phyloP scores from a whole-genome alignment of 2,113 vertebrate genomes.

The Equus quagga region DNA sequence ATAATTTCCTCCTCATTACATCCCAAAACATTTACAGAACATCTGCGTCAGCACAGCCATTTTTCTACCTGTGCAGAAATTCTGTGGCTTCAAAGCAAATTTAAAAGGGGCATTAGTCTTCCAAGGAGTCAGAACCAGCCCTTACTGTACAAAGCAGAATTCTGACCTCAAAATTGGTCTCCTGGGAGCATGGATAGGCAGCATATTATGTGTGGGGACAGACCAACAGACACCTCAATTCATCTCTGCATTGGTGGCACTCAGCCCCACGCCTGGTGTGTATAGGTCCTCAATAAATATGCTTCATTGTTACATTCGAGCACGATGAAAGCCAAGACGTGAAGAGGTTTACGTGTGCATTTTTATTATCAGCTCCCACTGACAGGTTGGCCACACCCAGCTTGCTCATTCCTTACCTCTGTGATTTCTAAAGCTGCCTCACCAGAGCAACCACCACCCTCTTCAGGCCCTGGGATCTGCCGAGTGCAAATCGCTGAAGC shows the following conservation, averaged over 20 bases:
- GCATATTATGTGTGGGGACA: rapidly evolving
- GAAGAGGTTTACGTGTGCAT: neutral
- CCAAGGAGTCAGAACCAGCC: neutral
- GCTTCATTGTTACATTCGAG: too few relatives aligned
- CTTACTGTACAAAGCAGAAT: neutral
- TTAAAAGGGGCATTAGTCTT: neutral
- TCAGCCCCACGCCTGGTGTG: neutral
- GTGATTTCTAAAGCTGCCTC: neutral
- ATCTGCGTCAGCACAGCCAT: neutral
- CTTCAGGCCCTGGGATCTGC: neutral
- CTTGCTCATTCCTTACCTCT: rapidly evolving
- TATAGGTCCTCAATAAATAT: neutral
- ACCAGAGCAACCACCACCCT: neutral
- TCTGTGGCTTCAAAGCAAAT: neutral
- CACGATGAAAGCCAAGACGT: neutral
- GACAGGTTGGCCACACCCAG: neutral
- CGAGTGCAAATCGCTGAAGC: rapidly evolving
- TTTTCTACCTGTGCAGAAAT: neutral
- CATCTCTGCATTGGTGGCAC: neutral
- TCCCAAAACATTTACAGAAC: neutral
- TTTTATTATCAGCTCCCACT: neutral
- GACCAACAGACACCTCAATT: neutral
- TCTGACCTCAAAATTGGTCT: neutral
- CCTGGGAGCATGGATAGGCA: neutral
- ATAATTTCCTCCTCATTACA: neutral